These are phyloP conservation scores for Drosophila arizonae DNA, from an alignment of 1,140 invertebrate species.

Conservation along the genomic window DNA sequence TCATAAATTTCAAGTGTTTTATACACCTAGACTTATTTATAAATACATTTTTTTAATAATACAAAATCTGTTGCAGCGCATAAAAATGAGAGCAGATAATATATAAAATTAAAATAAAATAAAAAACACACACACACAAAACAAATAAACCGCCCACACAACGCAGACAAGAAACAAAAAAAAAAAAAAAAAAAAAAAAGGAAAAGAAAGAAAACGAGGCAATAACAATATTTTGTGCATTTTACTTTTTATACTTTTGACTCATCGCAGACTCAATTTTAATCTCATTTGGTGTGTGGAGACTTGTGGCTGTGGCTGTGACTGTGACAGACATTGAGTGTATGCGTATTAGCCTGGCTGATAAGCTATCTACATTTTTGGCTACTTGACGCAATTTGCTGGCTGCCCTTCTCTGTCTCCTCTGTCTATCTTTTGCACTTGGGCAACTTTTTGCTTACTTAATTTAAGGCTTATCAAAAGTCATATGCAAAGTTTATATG, in stretches of 20 bases:
- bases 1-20: slow-evolving; percentile 33
- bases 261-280: slow-evolving; percentile 27
- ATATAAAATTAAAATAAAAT: slow-evolving; percentile 2
- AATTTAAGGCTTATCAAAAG: slow-evolving; percentile 47
- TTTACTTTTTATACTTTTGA: slow-evolving; percentile 5
- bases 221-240: slow-evolving; percentile 12
- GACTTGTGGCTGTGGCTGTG: slow-evolving; percentile 4
- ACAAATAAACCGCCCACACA: slow-evolving; percentile 3
- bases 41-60: slow-evolving; percentile 8
- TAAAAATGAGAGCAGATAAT: slow-evolving; percentile 30
- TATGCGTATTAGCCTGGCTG: slow-evolving; percentile 16
- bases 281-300: slow-evolving; percentile 3
- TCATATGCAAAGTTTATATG: slow-evolving; percentile 46
- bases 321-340: slow-evolving; percentile 6
- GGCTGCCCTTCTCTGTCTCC: neutral
- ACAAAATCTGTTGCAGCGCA: slow-evolving; percentile 20
- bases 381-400: slow-evolving; percentile 31
- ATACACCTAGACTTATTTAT: neutral
- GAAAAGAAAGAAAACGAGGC: neutral
- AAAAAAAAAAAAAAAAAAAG: neutral
- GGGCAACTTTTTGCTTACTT: slow-evolving; percentile 35
- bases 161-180: neutral
- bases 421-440: slow-evolving; percentile 11
- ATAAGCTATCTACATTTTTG: slow-evolving; percentile 33
- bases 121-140: neutral